Evolutionary conservation across 2,113 vertebrate genomes (phyloP).

Genomic region (Cariama cristata): DNA sequence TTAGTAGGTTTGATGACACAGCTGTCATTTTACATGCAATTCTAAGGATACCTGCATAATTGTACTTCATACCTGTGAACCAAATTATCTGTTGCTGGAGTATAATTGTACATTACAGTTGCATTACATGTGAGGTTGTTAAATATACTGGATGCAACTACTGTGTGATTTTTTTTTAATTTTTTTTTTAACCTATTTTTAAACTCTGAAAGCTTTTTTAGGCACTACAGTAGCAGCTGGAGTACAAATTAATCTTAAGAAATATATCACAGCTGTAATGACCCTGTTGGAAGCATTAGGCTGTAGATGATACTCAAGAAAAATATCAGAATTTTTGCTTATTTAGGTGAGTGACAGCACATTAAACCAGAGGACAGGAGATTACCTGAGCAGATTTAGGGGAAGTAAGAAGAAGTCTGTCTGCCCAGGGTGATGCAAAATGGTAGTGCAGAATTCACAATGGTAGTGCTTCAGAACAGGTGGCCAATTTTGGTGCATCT

Average conservation of each 20-base stretch:
- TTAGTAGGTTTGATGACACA: not conserved
- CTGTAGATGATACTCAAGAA: not conserved
- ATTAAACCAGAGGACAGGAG: not conserved
- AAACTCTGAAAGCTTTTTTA: not conserved
- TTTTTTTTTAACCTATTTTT: not conserved
- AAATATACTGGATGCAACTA: not conserved
- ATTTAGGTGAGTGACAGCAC: not conserved
- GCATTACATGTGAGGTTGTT: not conserved
- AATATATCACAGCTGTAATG: not conserved
- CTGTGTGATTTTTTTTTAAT: not conserved
- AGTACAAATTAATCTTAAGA: not conserved
- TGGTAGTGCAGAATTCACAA: not conserved
- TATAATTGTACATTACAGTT: not conserved
- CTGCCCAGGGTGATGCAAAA: not conserved
- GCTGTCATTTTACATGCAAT: not conserved
- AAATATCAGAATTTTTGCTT: too few species aligned
- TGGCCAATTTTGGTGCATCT: not conserved
- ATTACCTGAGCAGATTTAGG: not conserved
- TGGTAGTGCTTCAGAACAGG: not conserved
- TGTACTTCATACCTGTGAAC: not conserved
- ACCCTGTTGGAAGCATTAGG: not conserved
- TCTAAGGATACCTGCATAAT: not conserved
- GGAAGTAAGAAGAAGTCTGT: not conserved
- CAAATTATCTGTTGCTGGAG: not conserved
- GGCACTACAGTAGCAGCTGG: not conserved